phyloP scores from a whole-genome alignment of 2,797 vertebrate species.

The Linurgus olivaceus region DNA sequence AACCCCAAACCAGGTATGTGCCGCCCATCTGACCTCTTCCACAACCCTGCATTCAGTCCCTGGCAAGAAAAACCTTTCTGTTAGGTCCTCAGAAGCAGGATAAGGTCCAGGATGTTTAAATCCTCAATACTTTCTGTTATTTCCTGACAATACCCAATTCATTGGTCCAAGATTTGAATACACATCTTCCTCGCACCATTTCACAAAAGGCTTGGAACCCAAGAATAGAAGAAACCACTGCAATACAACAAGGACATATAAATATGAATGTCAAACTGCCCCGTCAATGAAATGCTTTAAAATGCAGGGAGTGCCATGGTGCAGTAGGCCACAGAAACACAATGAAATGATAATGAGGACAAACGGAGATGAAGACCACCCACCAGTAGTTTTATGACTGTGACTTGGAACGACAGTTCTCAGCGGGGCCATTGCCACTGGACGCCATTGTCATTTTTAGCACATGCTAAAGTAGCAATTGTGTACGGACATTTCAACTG shows the following conservation, averaged over 20 bases:
- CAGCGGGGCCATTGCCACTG: slow-evolving; percentile 72
- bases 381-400: slow-evolving; percentile 76
- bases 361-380: slow-evolving; percentile 72
- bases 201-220: slow-evolving; percentile 62
- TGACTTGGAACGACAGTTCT: slow-evolving; percentile 74
- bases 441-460: slow-evolving; percentile 78
- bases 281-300: slow-evolving; percentile 68
- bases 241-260: slow-evolving; percentile 70
- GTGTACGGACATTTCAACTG: slow-evolving; percentile 69
- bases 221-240: slow-evolving; percentile 64
- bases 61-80: not conserved
- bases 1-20: not conserved
- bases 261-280: slow-evolving; percentile 79
- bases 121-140: slow-evolving; percentile 53
- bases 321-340: slow-evolving; percentile 68
- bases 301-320: slow-evolving; percentile 69
- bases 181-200: slow-evolving; percentile 60
- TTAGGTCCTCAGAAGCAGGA: slow-evolving; percentile 3
- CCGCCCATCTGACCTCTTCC: slow-evolving; percentile 45
- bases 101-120: slow-evolving; percentile 33
- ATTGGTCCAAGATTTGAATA: slow-evolving; percentile 63
- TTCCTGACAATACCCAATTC: slow-evolving; percentile 55
- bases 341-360: slow-evolving; percentile 78
- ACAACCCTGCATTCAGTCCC: not conserved
- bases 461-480: slow-evolving; percentile 70